A percentile compares a stretch with the other conserved stretches of the same genome.
phyloP scores from a whole-genome alignment of 1,140 invertebrate genomes.

The Papilio dardanus region DNA sequence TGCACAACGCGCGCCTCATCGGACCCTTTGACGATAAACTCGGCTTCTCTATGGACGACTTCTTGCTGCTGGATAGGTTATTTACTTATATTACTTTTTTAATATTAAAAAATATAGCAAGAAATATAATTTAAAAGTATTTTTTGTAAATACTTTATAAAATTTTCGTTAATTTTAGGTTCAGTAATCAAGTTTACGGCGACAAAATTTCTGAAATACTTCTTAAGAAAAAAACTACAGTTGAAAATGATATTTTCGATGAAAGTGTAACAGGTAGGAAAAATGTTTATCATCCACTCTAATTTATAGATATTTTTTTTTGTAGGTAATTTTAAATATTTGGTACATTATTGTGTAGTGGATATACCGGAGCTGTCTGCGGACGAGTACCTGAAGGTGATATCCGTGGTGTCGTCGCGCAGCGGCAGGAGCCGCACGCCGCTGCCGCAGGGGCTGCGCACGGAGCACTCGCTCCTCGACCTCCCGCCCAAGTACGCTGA shows the following conservation, averaged over 20 bases:
- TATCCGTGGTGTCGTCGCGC: constrained; percentile 86
- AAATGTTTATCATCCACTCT: background rate
- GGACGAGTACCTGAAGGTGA: constrained; percentile 88
- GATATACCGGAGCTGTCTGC: constrained; percentile 51
- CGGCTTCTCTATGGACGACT: constrained; percentile 95
- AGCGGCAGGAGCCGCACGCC: constrained; percentile 87
- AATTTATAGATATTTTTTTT: background rate
- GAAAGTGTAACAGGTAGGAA: constrained; percentile 69
- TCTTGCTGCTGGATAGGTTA: constrained; percentile 92
- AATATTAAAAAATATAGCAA: constrained; percentile 3
- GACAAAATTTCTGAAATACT: constrained; percentile 90
- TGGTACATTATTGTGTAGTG: background rate
- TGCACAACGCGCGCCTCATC: constrained; percentile 95
- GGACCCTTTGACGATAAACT: constrained; percentile 92
- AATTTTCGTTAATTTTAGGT: constrained; percentile 72
- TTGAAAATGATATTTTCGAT: constrained; percentile 69
- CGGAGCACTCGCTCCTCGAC: constrained; percentile 88
- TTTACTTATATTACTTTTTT: constrained; percentile 28
- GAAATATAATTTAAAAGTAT: constrained; percentile 1
- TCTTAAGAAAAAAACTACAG: constrained; percentile 71
- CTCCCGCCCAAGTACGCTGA: constrained; percentile 86
- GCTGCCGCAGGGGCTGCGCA: constrained; percentile 85
- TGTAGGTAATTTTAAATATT: background rate
- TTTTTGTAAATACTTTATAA: too few species aligned
- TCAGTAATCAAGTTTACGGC: constrained; percentile 88